Evolutionary conservation across 2,797 vertebrate genomes (phyloP).

Genomic region (Sternotherus odoratus): DNA sequence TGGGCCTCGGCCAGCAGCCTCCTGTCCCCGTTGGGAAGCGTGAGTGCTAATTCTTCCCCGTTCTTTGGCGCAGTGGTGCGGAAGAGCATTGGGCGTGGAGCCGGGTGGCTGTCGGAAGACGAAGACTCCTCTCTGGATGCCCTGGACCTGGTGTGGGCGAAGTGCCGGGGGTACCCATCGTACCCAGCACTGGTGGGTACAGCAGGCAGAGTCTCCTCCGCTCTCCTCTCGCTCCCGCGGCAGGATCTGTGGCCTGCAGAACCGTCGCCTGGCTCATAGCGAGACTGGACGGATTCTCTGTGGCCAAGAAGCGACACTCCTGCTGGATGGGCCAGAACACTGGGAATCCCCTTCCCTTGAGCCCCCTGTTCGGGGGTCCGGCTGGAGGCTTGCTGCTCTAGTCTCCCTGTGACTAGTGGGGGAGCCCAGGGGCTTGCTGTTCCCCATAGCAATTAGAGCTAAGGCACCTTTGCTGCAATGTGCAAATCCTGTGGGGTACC

Average conservation of each 20-base stretch:
- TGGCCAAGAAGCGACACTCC: background rate
- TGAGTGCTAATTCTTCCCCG: background rate
- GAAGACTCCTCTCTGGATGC: constrained; percentile 95
- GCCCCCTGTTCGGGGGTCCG: background rate
- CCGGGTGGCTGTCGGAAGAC: constrained; percentile 95
- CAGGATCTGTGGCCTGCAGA: background rate
- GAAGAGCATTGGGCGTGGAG: constrained; percentile 88
- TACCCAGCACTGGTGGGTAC: constrained; percentile 95
- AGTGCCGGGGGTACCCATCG: constrained; percentile 97
- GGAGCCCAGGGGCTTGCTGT: too few species aligned
- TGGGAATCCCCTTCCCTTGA: background rate
- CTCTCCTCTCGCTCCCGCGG: background rate
- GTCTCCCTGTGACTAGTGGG: too few species aligned
- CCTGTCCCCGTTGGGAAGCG: fast-evolving
- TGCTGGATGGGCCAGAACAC: background rate
- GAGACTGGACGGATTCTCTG: background rate
- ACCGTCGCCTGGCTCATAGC: background rate
- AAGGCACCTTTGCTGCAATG: background rate
- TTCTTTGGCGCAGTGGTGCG: constrained; percentile 88
- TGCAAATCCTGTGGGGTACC: background rate
- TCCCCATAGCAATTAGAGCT: background rate
- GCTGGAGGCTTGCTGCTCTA: too few species aligned
- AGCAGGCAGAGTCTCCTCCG: fast-evolving
- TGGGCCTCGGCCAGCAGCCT: background rate
- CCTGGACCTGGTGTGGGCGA: constrained; percentile 98